Evolutionary conservation across 2,113 vertebrate genomes (phyloP).

Genomic region (Rhinogobius similis): DNA sequence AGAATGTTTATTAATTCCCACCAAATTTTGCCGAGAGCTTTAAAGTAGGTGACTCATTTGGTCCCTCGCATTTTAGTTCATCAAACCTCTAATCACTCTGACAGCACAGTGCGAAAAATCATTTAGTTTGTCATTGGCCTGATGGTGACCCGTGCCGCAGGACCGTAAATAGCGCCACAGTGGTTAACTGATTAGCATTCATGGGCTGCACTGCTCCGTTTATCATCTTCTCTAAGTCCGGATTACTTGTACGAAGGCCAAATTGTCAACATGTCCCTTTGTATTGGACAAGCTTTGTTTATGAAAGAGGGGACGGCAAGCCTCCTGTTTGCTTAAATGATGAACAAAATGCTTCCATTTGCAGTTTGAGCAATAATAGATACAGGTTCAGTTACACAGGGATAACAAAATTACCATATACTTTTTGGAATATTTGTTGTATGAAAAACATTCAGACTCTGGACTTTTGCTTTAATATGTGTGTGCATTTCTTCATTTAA

Average conservation of each 20-base stretch:
- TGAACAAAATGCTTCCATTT: slow-evolving; percentile 18
- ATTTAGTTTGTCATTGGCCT: slow-evolving; percentile 59
- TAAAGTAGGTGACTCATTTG: slow-evolving; percentile 39
- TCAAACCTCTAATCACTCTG: slow-evolving; percentile 40
- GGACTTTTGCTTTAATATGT: too few species aligned
- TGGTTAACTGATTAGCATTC: slow-evolving; percentile 51
- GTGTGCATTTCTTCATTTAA: too few species aligned
- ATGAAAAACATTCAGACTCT: too few species aligned
- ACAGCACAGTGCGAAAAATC: slow-evolving; percentile 36
- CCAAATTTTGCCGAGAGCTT: slow-evolving; percentile 42
- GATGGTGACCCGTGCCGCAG: slow-evolving; percentile 42
- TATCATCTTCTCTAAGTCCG: slow-evolving; percentile 28
- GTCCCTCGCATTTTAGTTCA: slow-evolving; percentile 42
- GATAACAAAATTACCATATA: slow-evolving; percentile 1
- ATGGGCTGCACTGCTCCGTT: slow-evolving; percentile 25
- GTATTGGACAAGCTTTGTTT: slow-evolving; percentile 13
- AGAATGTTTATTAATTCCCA: slow-evolving; percentile 62
- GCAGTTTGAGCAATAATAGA: slow-evolving; percentile 14
- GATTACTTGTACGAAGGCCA: slow-evolving; percentile 36
- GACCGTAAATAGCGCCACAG: slow-evolving; percentile 40
- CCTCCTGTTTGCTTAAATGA: slow-evolving; percentile 23
- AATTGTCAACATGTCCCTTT: slow-evolving; percentile 36
- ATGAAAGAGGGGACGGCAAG: slow-evolving; percentile 14
- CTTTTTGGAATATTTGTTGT: too few species aligned
- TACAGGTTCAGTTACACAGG: not conserved